Evolutionary conservation across 2,797 vertebrate genomes (phyloP).

Genomic region (Periophthalmus magnuspinnatus): DNA sequence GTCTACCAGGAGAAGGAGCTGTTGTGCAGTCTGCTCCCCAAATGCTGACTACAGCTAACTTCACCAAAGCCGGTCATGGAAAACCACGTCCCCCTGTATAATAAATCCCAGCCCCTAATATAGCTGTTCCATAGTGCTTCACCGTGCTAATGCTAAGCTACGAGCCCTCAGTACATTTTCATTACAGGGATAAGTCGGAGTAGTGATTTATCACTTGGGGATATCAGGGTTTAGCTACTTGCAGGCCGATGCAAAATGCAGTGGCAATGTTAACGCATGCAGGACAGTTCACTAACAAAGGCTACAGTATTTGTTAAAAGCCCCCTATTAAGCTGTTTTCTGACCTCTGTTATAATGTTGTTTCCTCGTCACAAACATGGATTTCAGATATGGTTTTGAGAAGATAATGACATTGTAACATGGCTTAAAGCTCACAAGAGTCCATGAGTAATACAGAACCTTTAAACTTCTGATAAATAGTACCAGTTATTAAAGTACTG

Average conservation of each 20-base stretch:
- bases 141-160: slow-evolving; percentile 23
- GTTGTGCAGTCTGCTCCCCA: slow-evolving; percentile 9
- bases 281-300: too few species aligned
- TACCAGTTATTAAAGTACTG: too few species aligned
- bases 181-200: slow-evolving; percentile 36
- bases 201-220: slow-evolving; percentile 39
- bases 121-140: slow-evolving; percentile 31
- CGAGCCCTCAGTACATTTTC: slow-evolving; percentile 38
- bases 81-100: slow-evolving; percentile 35
- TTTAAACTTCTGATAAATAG: too few species aligned
- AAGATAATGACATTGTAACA: too few species aligned
- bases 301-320: too few species aligned
- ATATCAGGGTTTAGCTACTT: not conserved
- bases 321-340: too few species aligned
- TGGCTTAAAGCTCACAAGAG: too few species aligned
- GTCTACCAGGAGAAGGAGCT: slow-evolving; percentile 12
- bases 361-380: too few species aligned
- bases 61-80: slow-evolving; percentile 31
- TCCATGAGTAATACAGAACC: too few species aligned
- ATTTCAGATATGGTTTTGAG: too few species aligned
- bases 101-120: slow-evolving; percentile 44
- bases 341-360: too few species aligned
- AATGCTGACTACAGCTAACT: slow-evolving; percentile 27
- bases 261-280: too few species aligned
- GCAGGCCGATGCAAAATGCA: not conserved